Conservation (phyloP, 53 echinoderm and acorn worm genomes). For the Henricia sp. region DNA sequence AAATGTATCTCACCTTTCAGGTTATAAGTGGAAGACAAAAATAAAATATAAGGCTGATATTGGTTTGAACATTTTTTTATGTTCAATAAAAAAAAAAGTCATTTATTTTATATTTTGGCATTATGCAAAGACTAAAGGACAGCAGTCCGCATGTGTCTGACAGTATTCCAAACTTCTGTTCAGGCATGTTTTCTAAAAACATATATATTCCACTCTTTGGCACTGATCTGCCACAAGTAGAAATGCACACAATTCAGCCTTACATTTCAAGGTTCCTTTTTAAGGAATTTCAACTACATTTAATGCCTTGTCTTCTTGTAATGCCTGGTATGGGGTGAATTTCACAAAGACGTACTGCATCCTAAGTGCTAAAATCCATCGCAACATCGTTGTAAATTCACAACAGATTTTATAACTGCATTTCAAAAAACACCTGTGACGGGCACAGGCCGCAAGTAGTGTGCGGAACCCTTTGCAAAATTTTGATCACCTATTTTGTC, state of each 20-base stretch:
- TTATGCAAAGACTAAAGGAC: not conserved
- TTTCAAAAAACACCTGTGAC: not conserved
- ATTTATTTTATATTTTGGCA: not conserved
- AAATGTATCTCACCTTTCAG: slow-evolving; percentile 4
- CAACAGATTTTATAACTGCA: not conserved
- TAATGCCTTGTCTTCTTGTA: not conserved
- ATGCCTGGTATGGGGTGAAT: not conserved
- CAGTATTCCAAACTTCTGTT: not conserved
- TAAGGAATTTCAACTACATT: not conserved
- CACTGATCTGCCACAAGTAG: not conserved
- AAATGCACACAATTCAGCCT: not conserved
- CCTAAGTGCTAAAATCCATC: no score
- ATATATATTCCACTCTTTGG: no score
- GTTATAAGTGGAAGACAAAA: slow-evolving; percentile 19
- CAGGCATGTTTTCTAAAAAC: not conserved
- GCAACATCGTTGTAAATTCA: not conserved
- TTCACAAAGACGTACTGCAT: no score
- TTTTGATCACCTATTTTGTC: not conserved
- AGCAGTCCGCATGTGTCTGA: not conserved
- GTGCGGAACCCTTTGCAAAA: not conserved
- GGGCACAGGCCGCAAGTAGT: not conserved
- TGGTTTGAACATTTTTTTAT: not conserved
- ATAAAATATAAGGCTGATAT: slow-evolving; percentile 22
- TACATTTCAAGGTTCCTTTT: slow-evolving; percentile 11
- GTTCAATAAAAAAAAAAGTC: not conserved